Conservation (phyloP, 64 coral and sea anemone species). For the Montipora capricornis region DNA sequence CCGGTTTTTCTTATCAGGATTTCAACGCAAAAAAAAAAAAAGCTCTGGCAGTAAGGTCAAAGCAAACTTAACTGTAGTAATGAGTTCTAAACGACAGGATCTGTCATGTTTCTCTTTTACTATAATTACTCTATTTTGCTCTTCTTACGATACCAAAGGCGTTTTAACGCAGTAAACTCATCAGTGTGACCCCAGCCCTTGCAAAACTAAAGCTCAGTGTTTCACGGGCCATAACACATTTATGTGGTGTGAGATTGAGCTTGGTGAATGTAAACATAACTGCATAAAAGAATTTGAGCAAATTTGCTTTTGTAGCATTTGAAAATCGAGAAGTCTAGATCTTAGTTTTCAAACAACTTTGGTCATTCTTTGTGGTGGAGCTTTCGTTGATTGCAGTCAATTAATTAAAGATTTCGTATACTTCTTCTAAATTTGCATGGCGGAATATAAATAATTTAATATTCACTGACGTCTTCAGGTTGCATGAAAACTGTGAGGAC, state of each 20-base stretch:
- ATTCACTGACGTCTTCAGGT: background rate
- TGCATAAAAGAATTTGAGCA: background rate
- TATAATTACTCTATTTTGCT: too few species aligned
- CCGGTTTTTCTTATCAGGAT: too few species aligned
- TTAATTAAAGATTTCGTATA: background rate
- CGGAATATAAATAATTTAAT: background rate
- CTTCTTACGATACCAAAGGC: too few species aligned
- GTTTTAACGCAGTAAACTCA: too few species aligned
- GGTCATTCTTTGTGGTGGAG: background rate
- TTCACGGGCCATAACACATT: background rate
- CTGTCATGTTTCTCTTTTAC: too few species aligned
- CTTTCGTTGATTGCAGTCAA: background rate
- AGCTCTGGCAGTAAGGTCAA: too few species aligned
- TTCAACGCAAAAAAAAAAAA: too few species aligned
- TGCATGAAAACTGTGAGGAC: too few species aligned
- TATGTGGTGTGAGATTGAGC: background rate
- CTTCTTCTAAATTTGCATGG: background rate
- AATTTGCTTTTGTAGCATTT: constrained; percentile 29
- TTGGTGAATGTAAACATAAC: background rate
- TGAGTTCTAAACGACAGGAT: too few species aligned
- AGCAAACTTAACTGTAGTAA: too few species aligned
- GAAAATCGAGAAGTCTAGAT: background rate
- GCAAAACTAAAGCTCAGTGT: background rate
- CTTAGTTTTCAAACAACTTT: background rate
- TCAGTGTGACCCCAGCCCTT: background rate